Evolutionary conservation across 2,888 invertebrate genomes (phyloP).

Genomic region (Cryptocephalus moraei): DNA sequence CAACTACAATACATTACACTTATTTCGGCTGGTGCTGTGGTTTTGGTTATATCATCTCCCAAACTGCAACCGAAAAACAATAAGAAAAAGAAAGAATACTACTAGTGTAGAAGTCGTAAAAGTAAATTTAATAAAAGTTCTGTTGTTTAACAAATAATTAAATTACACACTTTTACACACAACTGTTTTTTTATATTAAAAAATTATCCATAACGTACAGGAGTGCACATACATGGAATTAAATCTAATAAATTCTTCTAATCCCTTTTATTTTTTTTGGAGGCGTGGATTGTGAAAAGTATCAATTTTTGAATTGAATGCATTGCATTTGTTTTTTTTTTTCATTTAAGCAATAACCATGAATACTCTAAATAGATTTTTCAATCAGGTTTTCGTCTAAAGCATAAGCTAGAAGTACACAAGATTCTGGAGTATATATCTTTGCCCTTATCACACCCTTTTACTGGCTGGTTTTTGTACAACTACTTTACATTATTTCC

Average conservation of each 20-base stretch:
- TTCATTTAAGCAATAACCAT: conserved; percentile 28
- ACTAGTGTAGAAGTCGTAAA: conserved; percentile 22
- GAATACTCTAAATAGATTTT: conserved; percentile 25
- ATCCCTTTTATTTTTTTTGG: conserved; percentile 10
- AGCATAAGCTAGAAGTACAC: conserved; percentile 32
- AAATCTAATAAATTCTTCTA: conserved; percentile 13
- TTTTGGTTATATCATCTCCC: conserved; percentile 4
- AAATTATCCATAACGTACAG: conserved; percentile 19
- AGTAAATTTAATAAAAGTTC: conserved; percentile 17
- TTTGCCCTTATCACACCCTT: conserved; percentile 8
- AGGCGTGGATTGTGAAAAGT: conserved; percentile 14
- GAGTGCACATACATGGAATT: conserved; percentile 21
- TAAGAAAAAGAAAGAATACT: conserved; percentile 16
- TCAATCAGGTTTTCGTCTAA: conserved; percentile 30
- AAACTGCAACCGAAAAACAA: conserved; percentile 3
- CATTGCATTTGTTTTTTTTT: conserved; percentile 24
- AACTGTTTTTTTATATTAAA: conserved; percentile 17
- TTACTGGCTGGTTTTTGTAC: conserved; percentile 11
- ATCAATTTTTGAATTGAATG: conserved; percentile 14
- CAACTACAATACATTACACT: conserved; percentile 12
- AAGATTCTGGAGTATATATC: conserved; percentile 14
- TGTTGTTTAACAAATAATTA: conserved; percentile 18
- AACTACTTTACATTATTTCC: conserved; percentile 8
- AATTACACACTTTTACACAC: conserved; percentile 20
- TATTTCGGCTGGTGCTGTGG: conserved; percentile 7